Conservation (phyloP, 2,888 invertebrate species). For the Autographa gamma region DNA sequence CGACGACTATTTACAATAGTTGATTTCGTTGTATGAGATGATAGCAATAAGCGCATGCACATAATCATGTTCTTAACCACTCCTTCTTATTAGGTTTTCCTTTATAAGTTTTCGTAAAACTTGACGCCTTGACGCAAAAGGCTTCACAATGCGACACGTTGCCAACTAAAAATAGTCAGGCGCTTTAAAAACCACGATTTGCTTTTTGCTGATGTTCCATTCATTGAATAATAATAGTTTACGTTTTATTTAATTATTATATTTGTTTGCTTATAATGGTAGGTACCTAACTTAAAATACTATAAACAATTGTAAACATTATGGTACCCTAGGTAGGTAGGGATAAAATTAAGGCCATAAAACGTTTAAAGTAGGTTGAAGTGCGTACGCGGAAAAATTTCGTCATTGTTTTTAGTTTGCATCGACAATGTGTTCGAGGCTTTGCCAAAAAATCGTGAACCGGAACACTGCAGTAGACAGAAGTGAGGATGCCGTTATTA, state of each 20-base stretch:
- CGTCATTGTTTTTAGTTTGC: conserved; percentile 18
- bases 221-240: too few relatives aligned
- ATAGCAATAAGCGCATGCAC: not conserved
- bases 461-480: not conserved
- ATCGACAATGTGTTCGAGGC: not conserved
- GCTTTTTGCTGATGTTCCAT: too few relatives aligned
- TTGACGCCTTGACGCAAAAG: not conserved
- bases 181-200: not conserved
- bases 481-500: not conserved
- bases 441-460: not conserved
- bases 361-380: conserved; percentile 24
- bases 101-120: not conserved
- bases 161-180: conserved; percentile 13
- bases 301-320: not conserved
- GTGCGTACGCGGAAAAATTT: conserved; percentile 32
- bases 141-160: not conserved
- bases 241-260: too few relatives aligned
- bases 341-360: conserved; percentile 24
- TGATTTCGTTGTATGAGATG: not conserved
- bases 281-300: not conserved
- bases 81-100: not conserved
- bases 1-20: not conserved
- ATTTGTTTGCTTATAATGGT: too few relatives aligned
- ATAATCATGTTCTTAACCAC: not conserved
- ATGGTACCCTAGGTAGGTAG: not conserved